Evolutionary conservation across 2,797 vertebrate genomes (phyloP).

Genomic region (Euthynnus affinis): DNA sequence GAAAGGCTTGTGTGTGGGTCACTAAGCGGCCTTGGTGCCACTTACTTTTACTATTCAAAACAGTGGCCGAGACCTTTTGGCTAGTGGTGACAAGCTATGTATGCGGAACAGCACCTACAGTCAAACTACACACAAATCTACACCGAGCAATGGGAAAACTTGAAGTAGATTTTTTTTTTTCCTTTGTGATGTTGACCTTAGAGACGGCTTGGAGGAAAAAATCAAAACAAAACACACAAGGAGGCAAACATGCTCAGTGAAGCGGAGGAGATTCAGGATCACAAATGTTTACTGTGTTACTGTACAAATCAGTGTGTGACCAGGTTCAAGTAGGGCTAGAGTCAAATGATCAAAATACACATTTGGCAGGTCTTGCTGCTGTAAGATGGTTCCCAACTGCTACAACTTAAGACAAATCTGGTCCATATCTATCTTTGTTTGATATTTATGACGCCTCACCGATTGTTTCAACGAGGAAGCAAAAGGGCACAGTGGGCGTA

Average conservation of each 20-base stretch:
- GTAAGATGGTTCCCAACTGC: not conserved
- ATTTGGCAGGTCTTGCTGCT: not conserved
- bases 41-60: constrained; percentile 85
- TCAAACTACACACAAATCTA: constrained; percentile 54
- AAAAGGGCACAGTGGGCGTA: not conserved
- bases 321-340: not conserved
- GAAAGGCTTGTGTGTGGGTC: constrained; percentile 65
- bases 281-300: not conserved
- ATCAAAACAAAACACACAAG: constrained; percentile 14
- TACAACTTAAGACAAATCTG: not conserved
- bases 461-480: not conserved
- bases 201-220: not conserved
- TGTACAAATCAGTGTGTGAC: not conserved
- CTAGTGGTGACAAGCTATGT: constrained; percentile 34
- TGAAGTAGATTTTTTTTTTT: constrained; percentile 16
- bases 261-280: not conserved
- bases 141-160: not conserved
- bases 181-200: constrained; percentile 15
- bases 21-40: constrained; percentile 42
- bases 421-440: not conserved
- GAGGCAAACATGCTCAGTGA: not conserved
- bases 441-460: not conserved
- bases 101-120: constrained; percentile 46
- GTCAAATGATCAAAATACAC: not conserved
- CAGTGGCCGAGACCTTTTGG: constrained; percentile 31